A percentile compares a stretch with the other conserved stretches of the same genome.
These are phyloP conservation scores for Cromileptes altivelis DNA, from an alignment of 2,113 vertebrate species.

Conservation along the genomic window DNA sequence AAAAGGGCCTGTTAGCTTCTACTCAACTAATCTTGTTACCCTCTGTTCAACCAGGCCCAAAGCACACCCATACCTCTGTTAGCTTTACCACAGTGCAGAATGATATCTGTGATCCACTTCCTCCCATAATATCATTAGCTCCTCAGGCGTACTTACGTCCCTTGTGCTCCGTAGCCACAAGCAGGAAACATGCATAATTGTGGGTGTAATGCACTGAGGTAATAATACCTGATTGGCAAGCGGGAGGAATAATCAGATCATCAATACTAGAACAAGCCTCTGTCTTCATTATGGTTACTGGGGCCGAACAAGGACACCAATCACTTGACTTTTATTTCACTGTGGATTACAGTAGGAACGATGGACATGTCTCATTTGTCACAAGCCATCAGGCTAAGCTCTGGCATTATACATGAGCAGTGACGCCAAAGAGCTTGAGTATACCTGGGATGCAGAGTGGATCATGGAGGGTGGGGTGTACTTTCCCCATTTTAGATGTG, in stretches of 20 bases:
- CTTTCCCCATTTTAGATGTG: background rate
- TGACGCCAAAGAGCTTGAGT: background rate
- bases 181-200: constrained; percentile 21
- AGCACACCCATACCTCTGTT: constrained; percentile 23
- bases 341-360: constrained; percentile 27
- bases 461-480: background rate
- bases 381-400: constrained; percentile 10
- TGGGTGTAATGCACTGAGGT: constrained; percentile 29
- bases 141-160: background rate
- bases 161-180: background rate
- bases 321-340: constrained; percentile 44
- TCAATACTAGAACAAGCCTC: constrained; percentile 35
- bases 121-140: constrained; percentile 52
- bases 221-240: constrained; percentile 41
- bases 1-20: background rate
- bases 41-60: background rate
- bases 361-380: constrained; percentile 38
- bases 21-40: background rate
- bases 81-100: constrained; percentile 6
- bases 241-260: constrained; percentile 62
- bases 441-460: constrained; percentile 6
- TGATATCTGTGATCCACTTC: constrained; percentile 39
- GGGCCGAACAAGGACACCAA: constrained; percentile 39
- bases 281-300: constrained; percentile 54
- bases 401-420: background rate